Conservation (phyloP, 2,888 invertebrate genomes). For the Ischnus inquisitorius region DNA sequence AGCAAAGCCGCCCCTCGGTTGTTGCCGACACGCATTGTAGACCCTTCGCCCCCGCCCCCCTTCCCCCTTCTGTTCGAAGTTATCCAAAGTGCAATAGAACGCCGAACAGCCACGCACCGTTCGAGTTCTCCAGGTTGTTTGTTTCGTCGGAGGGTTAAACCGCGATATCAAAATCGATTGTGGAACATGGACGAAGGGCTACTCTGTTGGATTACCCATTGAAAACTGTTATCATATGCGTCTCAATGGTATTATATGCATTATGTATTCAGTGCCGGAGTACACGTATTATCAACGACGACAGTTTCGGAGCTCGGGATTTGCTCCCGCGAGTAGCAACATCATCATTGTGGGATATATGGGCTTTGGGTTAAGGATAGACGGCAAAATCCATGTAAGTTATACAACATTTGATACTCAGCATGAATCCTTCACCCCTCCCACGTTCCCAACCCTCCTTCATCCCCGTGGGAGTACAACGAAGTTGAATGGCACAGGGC, state of each 20-base stretch:
- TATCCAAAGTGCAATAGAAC: conserved; percentile 12
- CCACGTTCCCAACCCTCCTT: too few relatives aligned
- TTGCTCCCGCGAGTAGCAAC: conserved; percentile 2
- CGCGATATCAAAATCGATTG: not conserved
- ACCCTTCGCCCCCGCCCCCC: not conserved
- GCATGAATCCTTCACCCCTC: not conserved
- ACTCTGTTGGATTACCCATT: conserved; percentile 2
- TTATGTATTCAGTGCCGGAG: not conserved
- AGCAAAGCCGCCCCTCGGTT: conserved; percentile 13
- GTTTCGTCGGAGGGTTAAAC: not conserved
- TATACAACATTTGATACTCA: conserved; percentile 1
- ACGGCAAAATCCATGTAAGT: conserved; percentile 6
- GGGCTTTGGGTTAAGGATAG: not conserved
- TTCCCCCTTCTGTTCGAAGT: not conserved
- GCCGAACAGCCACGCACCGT: not conserved
- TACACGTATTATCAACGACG: not conserved
- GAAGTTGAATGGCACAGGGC: conserved; percentile 42
- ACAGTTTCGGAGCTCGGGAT: not conserved
- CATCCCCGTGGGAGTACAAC: not conserved
- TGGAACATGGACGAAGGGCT: not conserved
- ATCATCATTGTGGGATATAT: not conserved
- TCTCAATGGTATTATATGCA: conserved; percentile 1
- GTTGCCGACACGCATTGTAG: conserved; percentile 28
- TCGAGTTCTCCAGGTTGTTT: not conserved
- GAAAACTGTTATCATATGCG: not conserved